Evolutionary conservation across 2,888 invertebrate genomes (phyloP), one percentile per base, ranked within the genome.

Genomic region (Alcis repandata): DNA sequence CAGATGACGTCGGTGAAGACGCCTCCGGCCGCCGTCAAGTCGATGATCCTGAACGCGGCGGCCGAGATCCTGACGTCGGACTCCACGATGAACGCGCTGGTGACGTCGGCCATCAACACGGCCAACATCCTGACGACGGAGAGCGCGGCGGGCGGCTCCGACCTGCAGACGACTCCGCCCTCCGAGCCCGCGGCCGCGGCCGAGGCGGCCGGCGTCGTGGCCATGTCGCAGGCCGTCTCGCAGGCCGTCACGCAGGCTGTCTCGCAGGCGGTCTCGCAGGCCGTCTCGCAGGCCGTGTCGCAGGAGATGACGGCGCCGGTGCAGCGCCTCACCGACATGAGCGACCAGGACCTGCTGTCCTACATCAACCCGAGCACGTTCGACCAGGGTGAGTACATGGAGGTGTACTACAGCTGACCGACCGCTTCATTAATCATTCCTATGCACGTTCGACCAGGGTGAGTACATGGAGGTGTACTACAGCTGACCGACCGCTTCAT

Each of bases 301-400:
- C 92, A 93, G 75, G 94, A 94, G 80, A 94, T 95, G 86, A 85
- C 90, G 74, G 94, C 95, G 95, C 89, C 96, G 94, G 93, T 92
- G 58, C 96, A 96, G 82, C 95, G 96, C 51, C 94, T 98, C 75
- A 96, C 97, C 10, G 95, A 96, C 78, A 97, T 98, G 96, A 97
- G 97, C 70, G 98, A 98, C 87, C 96, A 96, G 88, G 98, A 98
- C 90, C 94, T 98, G 75, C 95, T 98, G 76, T 97, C 96, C 86
- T 97, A 97, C 90, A 98, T 98, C 76, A 97, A 98, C 93, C 97
- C 98, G 56, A 97, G 96, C 94, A 97, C 97, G 87, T 98, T 98
- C 87, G 98, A 97, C 90, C 96, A 96, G 94, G 95, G 96, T 96
- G 94, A 93, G 94, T 92, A 85, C 79, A 82, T 87, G 83, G 85